These are phyloP conservation scores for Leucoma salicis DNA, from an alignment of 2,888 invertebrate genomes.

Conservation along the genomic window DNA sequence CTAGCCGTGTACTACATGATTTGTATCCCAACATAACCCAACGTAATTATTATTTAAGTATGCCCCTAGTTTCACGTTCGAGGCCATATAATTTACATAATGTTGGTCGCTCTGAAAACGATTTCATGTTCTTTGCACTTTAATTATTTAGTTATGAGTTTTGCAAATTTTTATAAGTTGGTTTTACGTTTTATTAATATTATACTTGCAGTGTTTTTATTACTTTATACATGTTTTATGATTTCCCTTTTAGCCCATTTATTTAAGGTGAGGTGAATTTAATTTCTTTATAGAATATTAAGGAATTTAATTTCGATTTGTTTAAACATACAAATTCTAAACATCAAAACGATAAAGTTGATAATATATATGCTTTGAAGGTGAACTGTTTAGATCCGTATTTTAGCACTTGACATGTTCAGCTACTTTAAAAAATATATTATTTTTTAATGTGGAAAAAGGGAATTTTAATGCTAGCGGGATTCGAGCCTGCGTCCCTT, in stretches of 20 bases:
- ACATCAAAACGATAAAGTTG: too few species aligned
- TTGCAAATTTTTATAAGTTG: constrained; percentile 32
- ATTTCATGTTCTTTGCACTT: constrained; percentile 35
- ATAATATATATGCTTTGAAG: too few species aligned
- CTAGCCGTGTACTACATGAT: constrained; percentile 34
- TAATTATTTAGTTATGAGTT: constrained; percentile 32
- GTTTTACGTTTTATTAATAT: constrained; percentile 29
- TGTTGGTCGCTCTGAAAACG: constrained; percentile 31
- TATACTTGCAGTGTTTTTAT: constrained; percentile 21
- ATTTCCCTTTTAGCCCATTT: constrained; percentile 12
- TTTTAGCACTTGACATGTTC: too few species aligned
- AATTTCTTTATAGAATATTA: too few species aligned
- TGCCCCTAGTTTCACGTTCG: constrained; percentile 29
- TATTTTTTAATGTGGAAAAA: too few species aligned
- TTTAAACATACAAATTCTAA: too few species aligned
- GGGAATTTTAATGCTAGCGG: too few species aligned
- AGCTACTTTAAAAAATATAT: too few species aligned
- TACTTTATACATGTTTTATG: constrained; percentile 24
- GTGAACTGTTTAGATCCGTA: too few species aligned
- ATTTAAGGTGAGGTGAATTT: too few species aligned
- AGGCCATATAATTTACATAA: constrained; percentile 37
- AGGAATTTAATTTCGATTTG: too few species aligned
- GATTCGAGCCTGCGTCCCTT: too few species aligned
- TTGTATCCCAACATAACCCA: constrained; percentile 33
- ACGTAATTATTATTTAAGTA: constrained; percentile 41